Conservation (phyloP, 2,797 vertebrate genomes). For the Sebastes trivittatus region DNA sequence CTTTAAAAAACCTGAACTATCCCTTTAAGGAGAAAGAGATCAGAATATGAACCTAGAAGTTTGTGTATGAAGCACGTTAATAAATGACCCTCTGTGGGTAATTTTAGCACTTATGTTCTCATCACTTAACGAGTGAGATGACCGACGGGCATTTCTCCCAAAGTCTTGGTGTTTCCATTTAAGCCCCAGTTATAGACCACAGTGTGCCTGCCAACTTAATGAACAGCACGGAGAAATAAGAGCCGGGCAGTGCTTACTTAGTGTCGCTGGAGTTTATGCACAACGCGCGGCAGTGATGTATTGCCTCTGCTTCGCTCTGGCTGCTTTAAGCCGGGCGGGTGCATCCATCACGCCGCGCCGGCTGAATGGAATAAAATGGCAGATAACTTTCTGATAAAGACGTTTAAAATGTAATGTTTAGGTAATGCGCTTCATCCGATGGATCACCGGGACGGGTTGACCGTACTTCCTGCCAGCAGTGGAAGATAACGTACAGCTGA, state of each 20-base stretch:
- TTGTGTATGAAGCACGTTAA: background rate
- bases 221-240: constrained; percentile 38
- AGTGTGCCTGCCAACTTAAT: constrained; percentile 41
- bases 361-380: constrained; percentile 51
- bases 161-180: constrained; percentile 18
- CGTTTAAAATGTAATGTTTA: constrained; percentile 66
- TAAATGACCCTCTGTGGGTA: background rate
- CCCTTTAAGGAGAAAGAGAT: background rate
- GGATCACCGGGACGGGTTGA: constrained; percentile 61
- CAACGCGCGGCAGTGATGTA: constrained; percentile 61
- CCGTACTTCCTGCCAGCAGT: constrained; percentile 8
- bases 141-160: background rate
- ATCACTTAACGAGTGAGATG: constrained; percentile 1
- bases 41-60: background rate
- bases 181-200: constrained; percentile 10
- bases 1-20: background rate
- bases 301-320: constrained; percentile 31
- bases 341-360: constrained; percentile 65
- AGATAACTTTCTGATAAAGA: constrained; percentile 64
- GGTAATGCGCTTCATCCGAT: constrained; percentile 71
- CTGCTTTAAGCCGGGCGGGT: constrained; percentile 25
- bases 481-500: constrained; percentile 49
- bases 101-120: background rate
- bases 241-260: constrained; percentile 51
- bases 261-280: constrained; percentile 58